Conservation (phyloP, 2,113 vertebrate genomes). For the Spermophilus dauricus region DNA sequence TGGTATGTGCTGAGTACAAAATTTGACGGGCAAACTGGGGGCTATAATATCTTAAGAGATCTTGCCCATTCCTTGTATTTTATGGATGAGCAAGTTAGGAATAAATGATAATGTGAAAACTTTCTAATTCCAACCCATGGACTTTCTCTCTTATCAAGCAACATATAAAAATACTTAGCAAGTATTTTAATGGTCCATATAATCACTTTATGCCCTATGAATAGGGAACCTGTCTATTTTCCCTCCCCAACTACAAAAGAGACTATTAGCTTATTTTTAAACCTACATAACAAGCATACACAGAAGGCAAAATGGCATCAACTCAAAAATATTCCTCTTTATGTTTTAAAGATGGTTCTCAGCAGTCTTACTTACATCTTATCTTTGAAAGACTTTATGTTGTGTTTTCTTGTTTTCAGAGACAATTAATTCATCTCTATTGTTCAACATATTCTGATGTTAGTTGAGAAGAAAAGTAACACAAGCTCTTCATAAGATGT, state of each 20-base stretch:
- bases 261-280: not conserved
- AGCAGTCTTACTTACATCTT: not conserved
- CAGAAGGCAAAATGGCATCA: not conserved
- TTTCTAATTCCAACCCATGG: not conserved
- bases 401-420: not conserved
- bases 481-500: not conserved
- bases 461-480: not conserved
- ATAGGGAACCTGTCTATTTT: not conserved
- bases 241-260: not conserved
- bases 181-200: not conserved
- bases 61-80: not conserved
- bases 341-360: not conserved
- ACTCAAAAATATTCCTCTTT: not conserved
- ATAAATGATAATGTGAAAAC: not conserved
- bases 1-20: not conserved
- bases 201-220: not conserved
- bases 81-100: not conserved
- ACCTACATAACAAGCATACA: not conserved
- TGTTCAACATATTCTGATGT: not conserved
- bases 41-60: not conserved
- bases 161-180: not conserved
- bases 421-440: not conserved
- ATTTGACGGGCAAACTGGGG: not conserved
- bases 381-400: not conserved
- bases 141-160: not conserved